These are phyloP conservation scores for Saxidomus purpurata DNA, from an alignment of 1,140 invertebrate species.

Conservation along the genomic window DNA sequence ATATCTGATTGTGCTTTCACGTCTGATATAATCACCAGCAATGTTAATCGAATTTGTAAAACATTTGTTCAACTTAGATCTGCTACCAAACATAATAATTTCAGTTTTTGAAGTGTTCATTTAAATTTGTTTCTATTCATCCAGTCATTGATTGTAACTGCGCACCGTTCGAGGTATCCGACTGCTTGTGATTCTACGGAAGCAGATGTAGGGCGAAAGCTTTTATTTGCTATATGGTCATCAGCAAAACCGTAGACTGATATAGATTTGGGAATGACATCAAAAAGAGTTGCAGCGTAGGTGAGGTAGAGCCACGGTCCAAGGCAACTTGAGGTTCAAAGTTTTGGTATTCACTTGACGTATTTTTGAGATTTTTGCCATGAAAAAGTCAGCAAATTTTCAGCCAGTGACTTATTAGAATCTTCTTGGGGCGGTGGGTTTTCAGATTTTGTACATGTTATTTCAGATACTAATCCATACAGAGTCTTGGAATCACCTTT, in stretches of 20 bases:
- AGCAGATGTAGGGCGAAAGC: neutral
- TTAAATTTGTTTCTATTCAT: conserved; percentile 40
- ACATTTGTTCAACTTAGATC: neutral
- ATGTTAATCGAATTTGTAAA: neutral
- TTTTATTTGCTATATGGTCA: conserved; percentile 29
- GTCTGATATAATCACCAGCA: neutral
- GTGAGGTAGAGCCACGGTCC: conserved; percentile 41
- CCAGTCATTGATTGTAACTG: conserved; percentile 28
- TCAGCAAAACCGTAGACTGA: conserved; percentile 56
- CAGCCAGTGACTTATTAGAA: no score
- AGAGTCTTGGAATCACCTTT: neutral
- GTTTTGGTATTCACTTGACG: neutral
- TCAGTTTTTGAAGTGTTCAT: conserved; percentile 57
- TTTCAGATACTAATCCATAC: neutral
- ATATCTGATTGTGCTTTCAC: neutral
- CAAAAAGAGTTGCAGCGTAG: conserved; percentile 48
- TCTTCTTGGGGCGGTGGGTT: neutral
- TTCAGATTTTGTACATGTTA: neutral
- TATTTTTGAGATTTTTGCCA: neutral
- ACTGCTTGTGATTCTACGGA: neutral
- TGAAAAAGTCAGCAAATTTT: neutral
- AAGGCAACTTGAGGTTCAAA: conserved; percentile 1
- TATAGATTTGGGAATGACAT: conserved; percentile 41
- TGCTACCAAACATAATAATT: conserved; percentile 1
- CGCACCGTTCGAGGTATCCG: neutral